Evolutionary conservation across 2,888 invertebrate species (phyloP).

Genomic region (Chymomyza fuscimana): DNA sequence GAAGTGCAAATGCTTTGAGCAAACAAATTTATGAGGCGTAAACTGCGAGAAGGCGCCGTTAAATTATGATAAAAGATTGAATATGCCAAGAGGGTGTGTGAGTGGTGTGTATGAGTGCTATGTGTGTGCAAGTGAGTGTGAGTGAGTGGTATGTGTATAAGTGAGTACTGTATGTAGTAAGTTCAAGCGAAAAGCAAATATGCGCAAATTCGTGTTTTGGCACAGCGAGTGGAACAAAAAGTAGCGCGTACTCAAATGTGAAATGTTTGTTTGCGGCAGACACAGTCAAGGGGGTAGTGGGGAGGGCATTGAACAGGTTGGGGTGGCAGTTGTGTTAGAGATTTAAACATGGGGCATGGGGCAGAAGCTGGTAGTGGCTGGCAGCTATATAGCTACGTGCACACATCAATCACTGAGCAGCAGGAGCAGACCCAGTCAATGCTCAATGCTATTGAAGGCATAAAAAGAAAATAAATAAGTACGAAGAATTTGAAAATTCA

Average conservation of each 20-base stretch:
- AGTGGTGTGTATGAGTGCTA: conserved; percentile 3
- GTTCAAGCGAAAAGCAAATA: conserved; percentile 53
- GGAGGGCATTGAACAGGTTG: not conserved
- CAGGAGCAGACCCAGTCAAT: conserved; percentile 11
- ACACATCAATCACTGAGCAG: conserved; percentile 62
- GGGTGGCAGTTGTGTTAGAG: not conserved
- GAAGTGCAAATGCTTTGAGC: conserved; percentile 70
- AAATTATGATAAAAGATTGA: conserved; percentile 70
- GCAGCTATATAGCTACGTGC: conserved; percentile 36
- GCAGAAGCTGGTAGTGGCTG: conserved; percentile 14
- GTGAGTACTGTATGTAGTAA: conserved; percentile 1
- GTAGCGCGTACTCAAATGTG: conserved; percentile 67
- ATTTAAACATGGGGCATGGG: not conserved
- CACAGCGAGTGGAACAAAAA: conserved; percentile 24
- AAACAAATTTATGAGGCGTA: conserved; percentile 71
- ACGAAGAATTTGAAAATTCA: conserved; percentile 47
- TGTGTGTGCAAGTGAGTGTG: conserved; percentile 13
- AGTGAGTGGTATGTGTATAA: conserved; percentile 8
- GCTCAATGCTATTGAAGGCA: conserved; percentile 27
- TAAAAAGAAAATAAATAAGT: conserved; percentile 43
- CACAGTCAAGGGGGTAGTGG: conserved; percentile 5
- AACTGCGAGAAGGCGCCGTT: conserved; percentile 16
- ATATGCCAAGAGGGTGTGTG: conserved; percentile 21
- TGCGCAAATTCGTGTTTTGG: conserved; percentile 73
- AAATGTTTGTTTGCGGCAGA: conserved; percentile 69